Percentiles rank a stretch among this genome's conserved stretches.
These are phyloP conservation scores for Arion vulgaris DNA, from an alignment of 1,140 invertebrate genomes.

Conservation along the genomic window DNA sequence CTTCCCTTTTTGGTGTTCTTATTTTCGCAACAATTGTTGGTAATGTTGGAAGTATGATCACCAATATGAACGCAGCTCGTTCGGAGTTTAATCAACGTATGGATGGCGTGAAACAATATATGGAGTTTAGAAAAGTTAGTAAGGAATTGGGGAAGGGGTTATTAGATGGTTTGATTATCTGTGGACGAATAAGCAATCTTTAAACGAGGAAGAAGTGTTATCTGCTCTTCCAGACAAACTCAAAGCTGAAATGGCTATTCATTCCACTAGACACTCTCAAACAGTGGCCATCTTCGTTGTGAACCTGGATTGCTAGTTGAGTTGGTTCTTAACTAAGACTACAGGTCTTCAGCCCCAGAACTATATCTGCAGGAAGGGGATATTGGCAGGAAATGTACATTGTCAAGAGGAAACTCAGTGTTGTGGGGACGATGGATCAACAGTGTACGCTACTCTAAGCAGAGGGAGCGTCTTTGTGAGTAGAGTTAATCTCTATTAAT, in stretches of 20 bases:
- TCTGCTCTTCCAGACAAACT: conserved; percentile 88
- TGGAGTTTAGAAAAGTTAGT: conserved; percentile 89
- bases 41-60: conserved; percentile 90
- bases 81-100: conserved; percentile 96
- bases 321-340: conserved; percentile 89
- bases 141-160: conserved; percentile 90
- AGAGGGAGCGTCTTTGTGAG: conserved; percentile 95
- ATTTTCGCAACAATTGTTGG: conserved; percentile 74
- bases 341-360: conserved; percentile 97
- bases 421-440: conserved; percentile 89
- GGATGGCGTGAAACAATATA: conserved; percentile 97
- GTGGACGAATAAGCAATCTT: conserved; percentile 92
- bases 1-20: conserved; percentile 70
- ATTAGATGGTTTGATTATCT: conserved; percentile 98
- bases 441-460: conserved; percentile 87
- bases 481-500: too few species aligned
- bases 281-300: conserved; percentile 86
- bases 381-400: conserved; percentile 98
- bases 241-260: conserved; percentile 96
- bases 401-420: conserved; percentile 88
- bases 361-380: conserved; percentile 96
- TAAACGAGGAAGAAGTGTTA: conserved; percentile 84
- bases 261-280: conserved; percentile 94
- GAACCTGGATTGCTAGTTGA: conserved; percentile 94
- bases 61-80: conserved; percentile 94